phyloP scores from a whole-genome alignment of 2,888 invertebrate genomes.

The Andrena bucephala region DNA sequence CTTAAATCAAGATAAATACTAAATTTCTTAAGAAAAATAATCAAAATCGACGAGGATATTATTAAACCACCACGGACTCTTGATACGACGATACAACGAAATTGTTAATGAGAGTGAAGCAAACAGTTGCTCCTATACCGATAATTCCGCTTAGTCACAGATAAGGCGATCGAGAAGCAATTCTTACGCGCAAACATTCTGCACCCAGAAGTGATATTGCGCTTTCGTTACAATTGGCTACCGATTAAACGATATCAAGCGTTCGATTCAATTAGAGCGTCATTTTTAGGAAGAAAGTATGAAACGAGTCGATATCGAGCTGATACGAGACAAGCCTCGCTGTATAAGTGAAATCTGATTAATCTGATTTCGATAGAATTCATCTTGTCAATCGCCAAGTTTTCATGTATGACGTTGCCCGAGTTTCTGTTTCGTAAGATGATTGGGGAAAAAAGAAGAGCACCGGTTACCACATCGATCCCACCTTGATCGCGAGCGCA shows the following conservation, averaged over 20 bases:
- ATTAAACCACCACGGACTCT: no score
- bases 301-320: background rate
- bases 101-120: no score
- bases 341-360: background rate
- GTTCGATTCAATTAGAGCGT: background rate
- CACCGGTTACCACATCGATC: slow-evolving; percentile 43
- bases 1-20: background rate
- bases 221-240: background rate
- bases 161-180: no score
- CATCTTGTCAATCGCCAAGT: no score
- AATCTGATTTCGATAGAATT: no score
- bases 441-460: slow-evolving; percentile 3
- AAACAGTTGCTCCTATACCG: no score
- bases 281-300: background rate
- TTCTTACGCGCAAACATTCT: no score
- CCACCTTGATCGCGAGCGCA: slow-evolving; percentile 56
- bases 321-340: background rate
- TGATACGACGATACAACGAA: no score
- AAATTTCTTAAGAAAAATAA: background rate
- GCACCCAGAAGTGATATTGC: no score
- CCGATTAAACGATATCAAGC: slow-evolving; percentile 11
- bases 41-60: background rate
- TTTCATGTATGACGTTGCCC: background rate
- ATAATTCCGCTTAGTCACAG: no score
- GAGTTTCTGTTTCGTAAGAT: slow-evolving; percentile 2